Base-by-base conservation (phyloP, 2,888 invertebrate species). In the Pandemis heparana region DNA sequence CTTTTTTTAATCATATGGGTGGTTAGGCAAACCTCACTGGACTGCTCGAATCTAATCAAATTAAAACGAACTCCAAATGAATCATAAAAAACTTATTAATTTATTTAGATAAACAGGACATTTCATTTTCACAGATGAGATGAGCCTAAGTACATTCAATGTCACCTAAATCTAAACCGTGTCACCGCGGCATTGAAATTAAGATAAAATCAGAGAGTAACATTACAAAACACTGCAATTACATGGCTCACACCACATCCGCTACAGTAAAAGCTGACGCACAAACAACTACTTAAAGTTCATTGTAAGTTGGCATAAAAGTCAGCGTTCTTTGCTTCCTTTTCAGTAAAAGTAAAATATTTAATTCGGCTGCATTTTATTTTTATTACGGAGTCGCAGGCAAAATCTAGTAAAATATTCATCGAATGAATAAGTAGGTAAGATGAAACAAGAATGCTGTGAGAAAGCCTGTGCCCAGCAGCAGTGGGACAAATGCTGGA, bases 201-300 rank as follows among this genome's bases (percentile, higher is more conserved):
- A 32, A 73, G 68, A 73, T 73, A 69, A 73, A 16, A 73, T 73
- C 73, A 68, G 66, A 67, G 61, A 66, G 65, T 53, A 43, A 39
- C 9, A 73, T 73, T 73, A 73, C 68, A 60, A 73, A 73, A 71
- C 32, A 8, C 38, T 51, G 63, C 41, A 59, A 64, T 73, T 68
- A 53, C 41, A 48, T 32, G n/a, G 53, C 62, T 63, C 38, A 63
- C 63, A 23, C 63, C 39, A 61, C 9, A 38, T 38, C 38, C 41
- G n/a, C 32, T 43, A 43, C 43, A 43, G 43, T 8, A 51, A 51
- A 51, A 51, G 5, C n/a, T 51, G 14, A 51, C 51, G 14, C 5
- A 51, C 16, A 16, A 2, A 8, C n/a, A 16, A 51, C n/a, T 2
- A n/a, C n/a, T 51, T 51, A 51, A 51, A n/a, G 53, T 53, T 56